A percentile compares a stretch with the other conserved stretches of the same genome.
phyloP scores from a whole-genome alignment of 2,113 vertebrate genomes.

The Gobiocypris rarus region DNA sequence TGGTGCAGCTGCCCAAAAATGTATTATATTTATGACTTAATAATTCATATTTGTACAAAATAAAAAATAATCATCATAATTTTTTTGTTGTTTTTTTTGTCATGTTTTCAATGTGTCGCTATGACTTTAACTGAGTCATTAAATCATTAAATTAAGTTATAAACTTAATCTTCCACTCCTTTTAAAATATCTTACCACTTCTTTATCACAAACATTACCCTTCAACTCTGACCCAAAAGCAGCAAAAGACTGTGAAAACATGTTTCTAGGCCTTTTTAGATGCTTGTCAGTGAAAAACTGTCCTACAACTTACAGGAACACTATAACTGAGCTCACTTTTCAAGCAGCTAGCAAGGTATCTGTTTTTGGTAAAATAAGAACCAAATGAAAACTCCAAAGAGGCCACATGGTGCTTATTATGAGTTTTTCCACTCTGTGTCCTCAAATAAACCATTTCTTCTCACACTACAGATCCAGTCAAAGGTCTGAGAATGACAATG shows the following conservation, averaged over 20 bases:
- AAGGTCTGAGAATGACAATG: neutral
- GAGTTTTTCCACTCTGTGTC: slow-evolving; percentile 41
- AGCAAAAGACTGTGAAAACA: neutral
- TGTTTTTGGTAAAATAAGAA: slow-evolving; percentile 18
- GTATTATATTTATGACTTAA: too few species aligned
- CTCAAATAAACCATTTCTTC: slow-evolving; percentile 15
- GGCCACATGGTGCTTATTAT: slow-evolving; percentile 7
- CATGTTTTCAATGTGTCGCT: neutral
- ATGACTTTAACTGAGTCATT: neutral
- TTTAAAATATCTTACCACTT: neutral
- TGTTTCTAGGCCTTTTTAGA: neutral
- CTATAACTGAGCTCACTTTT: neutral
- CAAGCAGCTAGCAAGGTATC: neutral
- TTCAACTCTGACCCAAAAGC: neutral
- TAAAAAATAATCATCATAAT: too few species aligned
- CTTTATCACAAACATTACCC: neutral
- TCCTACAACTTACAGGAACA: neutral
- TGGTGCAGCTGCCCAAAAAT: neutral
- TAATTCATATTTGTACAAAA: too few species aligned
- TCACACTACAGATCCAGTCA: neutral
- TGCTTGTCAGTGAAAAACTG: neutral
- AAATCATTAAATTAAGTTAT: too few species aligned
- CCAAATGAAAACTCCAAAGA: slow-evolving; percentile 25
- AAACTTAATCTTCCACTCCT: neutral
- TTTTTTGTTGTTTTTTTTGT: too few species aligned